phyloP scores from a whole-genome alignment of 2,113 vertebrate species.

The Ginglymostoma cirratum region DNA sequence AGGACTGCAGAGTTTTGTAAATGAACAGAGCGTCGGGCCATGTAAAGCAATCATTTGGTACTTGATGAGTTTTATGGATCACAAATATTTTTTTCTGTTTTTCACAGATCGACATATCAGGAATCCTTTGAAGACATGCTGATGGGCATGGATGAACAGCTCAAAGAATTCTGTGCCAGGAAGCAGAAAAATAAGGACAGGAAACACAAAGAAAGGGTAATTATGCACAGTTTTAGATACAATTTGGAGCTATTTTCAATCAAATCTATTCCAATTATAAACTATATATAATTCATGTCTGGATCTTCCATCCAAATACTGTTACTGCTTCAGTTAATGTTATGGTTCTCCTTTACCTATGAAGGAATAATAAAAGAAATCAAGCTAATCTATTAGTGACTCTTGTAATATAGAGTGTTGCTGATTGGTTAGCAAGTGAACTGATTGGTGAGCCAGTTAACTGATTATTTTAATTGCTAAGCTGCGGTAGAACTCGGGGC shows the following conservation, averaged over 20 bases:
- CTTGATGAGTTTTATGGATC: background rate
- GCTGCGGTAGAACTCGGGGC: no score
- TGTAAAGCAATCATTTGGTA: background rate
- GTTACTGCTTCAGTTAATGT: no score
- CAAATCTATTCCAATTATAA: background rate
- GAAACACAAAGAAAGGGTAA: slow-evolving; percentile 27
- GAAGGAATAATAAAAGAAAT: background rate
- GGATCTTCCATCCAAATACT: background rate
- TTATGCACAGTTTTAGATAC: background rate
- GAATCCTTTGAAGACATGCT: slow-evolving; percentile 36
- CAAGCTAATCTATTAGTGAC: background rate
- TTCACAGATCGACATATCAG: slow-evolving; percentile 4
- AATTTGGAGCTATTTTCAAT: background rate
- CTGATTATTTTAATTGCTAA: no score
- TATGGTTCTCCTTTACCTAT: background rate
- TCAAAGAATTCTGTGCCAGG: slow-evolving; percentile 31
- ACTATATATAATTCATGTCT: background rate
- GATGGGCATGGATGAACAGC: slow-evolving; percentile 23
- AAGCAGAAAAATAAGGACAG: slow-evolving; percentile 22
- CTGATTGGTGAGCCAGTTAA: no score
- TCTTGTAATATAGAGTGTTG: background rate
- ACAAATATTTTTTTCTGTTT: background rate
- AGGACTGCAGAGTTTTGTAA: background rate
- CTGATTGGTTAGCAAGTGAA: no score
- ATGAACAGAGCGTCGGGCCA: background rate